Evolutionary conservation across 2,888 invertebrate species (phyloP), one percentile per base, ranked within the genome.

Genomic region (Cylloceria caligata): DNA sequence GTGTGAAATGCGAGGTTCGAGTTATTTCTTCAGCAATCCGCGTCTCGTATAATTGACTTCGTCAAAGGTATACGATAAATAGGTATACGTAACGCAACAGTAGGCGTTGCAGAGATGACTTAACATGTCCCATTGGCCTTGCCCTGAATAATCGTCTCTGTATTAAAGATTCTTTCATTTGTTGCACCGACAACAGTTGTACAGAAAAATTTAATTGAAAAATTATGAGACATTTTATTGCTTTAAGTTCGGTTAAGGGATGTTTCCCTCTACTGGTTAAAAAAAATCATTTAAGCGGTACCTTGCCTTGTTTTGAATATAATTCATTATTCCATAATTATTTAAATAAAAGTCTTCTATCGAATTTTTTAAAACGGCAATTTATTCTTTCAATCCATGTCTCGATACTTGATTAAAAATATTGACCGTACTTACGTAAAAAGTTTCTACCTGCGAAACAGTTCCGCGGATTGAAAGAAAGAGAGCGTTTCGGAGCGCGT

Each of bases 51-150:
- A 30, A 16, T 57, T 57, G 55, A 27, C 27, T 30, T 30, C 30
- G 30, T 16, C n/a, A 19, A 19, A 34, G 16, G 7, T 60, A 16
- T 19, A 19, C 60, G 60, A 36, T 60, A 36, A 60, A 60, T 16
- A 60, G 7, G 13, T 57, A 16, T 34, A 57, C 34, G 34, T 34
- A 60, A 60, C 34, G 16, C 19, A 16, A 16, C 36, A 34, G n/a
- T 19, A 11, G 19, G 60, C 60, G 19, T 2, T 60, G 16, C 36
- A 34, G 16, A 19, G 34, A 60, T 60, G 34, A 16, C 19, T 34
- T 19, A 60, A 60, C 60, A 34, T n/a, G 57, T 16, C 27, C 27
- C 13, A 55, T 16, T 69, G 55, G 27, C 69, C 69, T 69, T 69
- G 68, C 19, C 69, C 36, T 21, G 13, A 52, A 34, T 24, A 39